Evolutionary conservation across 2,888 invertebrate species (phyloP).

Genomic region (Carcina quercana): DNA sequence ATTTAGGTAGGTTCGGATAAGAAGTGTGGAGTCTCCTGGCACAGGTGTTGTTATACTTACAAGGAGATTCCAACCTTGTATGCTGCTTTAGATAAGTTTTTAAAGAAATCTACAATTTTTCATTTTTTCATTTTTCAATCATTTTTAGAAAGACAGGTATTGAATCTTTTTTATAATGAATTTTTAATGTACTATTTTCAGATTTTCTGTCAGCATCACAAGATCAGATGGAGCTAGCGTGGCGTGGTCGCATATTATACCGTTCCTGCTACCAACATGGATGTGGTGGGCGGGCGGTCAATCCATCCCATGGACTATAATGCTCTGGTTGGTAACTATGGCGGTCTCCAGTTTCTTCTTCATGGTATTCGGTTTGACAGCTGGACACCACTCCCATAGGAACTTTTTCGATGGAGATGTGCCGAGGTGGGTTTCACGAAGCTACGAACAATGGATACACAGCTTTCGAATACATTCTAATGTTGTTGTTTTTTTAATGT

Average conservation of each 20-base stretch:
- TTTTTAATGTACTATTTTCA: conserved; percentile 21
- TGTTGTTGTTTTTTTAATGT: too few species aligned
- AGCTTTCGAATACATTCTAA: too few species aligned
- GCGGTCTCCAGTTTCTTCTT: conserved; percentile 76
- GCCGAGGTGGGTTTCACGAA: conserved; percentile 64
- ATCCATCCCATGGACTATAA: conserved; percentile 40
- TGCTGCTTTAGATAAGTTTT: too few species aligned
- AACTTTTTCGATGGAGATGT: conserved; percentile 89
- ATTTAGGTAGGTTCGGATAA: too few species aligned
- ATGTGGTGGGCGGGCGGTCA: conserved; percentile 56
- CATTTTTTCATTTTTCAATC: too few species aligned
- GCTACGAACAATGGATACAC: neutral
- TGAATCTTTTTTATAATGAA: neutral
- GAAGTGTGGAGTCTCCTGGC: too few species aligned
- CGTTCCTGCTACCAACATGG: conserved; percentile 49
- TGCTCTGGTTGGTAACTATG: conserved; percentile 71
- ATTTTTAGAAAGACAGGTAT: too few species aligned
- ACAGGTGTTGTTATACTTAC: too few species aligned
- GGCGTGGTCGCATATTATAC: conserved; percentile 34
- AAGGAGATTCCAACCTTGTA: too few species aligned
- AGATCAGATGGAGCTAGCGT: conserved; percentile 39
- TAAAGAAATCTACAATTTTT: too few species aligned
- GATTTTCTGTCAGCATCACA: conserved; percentile 23
- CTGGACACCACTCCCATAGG: conserved; percentile 87
- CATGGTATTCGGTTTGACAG: conserved; percentile 79